Conservation (phyloP, 2,888 invertebrate genomes). For the Drosophila birchii region DNA sequence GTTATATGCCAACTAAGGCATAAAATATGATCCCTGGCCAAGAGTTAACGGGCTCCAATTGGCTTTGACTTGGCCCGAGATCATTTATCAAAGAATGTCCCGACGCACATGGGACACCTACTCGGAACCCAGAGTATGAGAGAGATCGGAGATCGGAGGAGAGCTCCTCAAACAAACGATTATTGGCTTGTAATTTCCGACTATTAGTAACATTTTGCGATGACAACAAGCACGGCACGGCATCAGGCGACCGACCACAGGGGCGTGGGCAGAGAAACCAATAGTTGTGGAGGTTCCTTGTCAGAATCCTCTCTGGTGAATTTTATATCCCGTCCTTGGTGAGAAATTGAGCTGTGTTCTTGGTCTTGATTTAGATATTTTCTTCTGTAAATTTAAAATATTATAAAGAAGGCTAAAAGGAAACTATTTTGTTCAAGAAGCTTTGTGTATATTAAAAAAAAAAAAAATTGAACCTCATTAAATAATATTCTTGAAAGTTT, state of each 20-base stretch:
- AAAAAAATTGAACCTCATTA: not conserved
- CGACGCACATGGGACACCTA: constrained; percentile 44
- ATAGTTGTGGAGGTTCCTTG: constrained; percentile 1
- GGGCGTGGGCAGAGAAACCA: constrained; percentile 21
- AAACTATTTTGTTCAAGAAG: too few species aligned
- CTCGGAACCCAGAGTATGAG: constrained; percentile 21
- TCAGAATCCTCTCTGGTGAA: constrained; percentile 3
- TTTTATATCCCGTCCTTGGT: constrained; percentile 4
- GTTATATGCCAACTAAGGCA: constrained; percentile 59
- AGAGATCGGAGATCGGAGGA: constrained; percentile 5
- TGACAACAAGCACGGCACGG: constrained; percentile 72
- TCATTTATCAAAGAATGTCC: constrained; percentile 64
- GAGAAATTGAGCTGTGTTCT: not conserved
- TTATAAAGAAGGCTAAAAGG: too few species aligned
- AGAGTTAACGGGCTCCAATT: constrained; percentile 45
- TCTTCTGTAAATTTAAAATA: too few species aligned
- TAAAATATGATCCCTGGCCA: constrained; percentile 57
- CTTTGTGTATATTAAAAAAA: not conserved
- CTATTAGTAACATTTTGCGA: constrained; percentile 78
- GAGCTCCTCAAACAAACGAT: constrained; percentile 57
- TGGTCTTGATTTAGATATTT: not conserved
- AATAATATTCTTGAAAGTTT: not conserved
- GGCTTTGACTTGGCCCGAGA: constrained; percentile 46
- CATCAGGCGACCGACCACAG: constrained; percentile 50
- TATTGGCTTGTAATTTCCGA: constrained; percentile 76